These are phyloP conservation scores for Tetranychus urticae DNA, from an alignment of 1,140 invertebrate genomes.

Conservation along the genomic window DNA sequence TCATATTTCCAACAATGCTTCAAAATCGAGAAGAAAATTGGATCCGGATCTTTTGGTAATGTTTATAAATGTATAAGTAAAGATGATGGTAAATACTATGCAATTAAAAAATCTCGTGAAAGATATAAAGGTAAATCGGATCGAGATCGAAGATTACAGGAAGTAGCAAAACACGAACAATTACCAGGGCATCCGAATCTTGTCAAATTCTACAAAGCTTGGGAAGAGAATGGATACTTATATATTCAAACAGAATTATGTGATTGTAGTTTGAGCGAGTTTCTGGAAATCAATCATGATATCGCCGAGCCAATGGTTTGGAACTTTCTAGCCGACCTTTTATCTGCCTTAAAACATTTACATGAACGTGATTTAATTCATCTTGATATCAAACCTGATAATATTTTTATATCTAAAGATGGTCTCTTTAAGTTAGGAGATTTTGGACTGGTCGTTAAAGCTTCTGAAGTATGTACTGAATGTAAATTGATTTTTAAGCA, in stretches of 20 bases:
- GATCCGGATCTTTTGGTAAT: slow-evolving; percentile 46
- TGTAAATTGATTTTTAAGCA: too few species aligned
- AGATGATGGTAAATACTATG: slow-evolving; percentile 38
- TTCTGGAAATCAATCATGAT: slow-evolving; percentile 21
- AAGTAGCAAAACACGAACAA: slow-evolving; percentile 41
- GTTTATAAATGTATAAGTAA: slow-evolving; percentile 36
- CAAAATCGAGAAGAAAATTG: slow-evolving; percentile 31
- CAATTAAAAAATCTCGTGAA: slow-evolving; percentile 37
- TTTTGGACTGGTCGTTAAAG: slow-evolving; percentile 43
- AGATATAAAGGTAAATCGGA: slow-evolving; percentile 33
- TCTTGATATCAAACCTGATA: slow-evolving; percentile 50
- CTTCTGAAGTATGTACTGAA: slow-evolving; percentile 27
- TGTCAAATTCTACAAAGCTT: slow-evolving; percentile 38
- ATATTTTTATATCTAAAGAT: slow-evolving; percentile 35
- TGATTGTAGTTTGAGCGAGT: slow-evolving; percentile 21
- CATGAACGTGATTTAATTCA: slow-evolving; percentile 40
- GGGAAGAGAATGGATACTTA: slow-evolving; percentile 42
- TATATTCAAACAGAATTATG: slow-evolving; percentile 51
- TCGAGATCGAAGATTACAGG: slow-evolving; percentile 32
- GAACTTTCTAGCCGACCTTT: slow-evolving; percentile 28
- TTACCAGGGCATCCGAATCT: slow-evolving; percentile 39
- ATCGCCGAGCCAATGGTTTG: slow-evolving; percentile 26
- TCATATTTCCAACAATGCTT: slow-evolving; percentile 35
- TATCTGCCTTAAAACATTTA: slow-evolving; percentile 35
- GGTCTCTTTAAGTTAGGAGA: slow-evolving; percentile 41